Evolutionary conservation across 2,888 invertebrate species (phyloP), one percentile per base, ranked within the genome.

Genomic region (Callyntrura guangdongensis): DNA sequence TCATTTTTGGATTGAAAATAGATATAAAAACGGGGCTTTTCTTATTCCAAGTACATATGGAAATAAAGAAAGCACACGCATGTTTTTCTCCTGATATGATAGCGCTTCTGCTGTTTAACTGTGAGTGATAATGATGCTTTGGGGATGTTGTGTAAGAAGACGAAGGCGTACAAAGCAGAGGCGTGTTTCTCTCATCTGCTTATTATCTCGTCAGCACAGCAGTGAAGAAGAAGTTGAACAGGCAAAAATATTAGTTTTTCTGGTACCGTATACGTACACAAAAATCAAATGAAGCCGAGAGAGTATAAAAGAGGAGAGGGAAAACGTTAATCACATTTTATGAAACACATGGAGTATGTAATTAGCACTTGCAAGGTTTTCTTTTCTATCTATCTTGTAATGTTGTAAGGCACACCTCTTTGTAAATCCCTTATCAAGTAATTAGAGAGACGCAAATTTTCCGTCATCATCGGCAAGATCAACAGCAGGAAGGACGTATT

Each of bases 271-370:
- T 36, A 36, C 36, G 36, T 6, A 36, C 36, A 36, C 36, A 67
- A 25, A 49, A 8, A 17, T 1, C 17, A 74, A 36, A 27, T 67
- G 36, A 74, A 47, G 74, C 49, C 74, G 49, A 49, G 49, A 20
- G 49, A 69, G 36, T 25, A 20, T 25, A 25, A 36, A 11, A n/a
- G 20, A 12, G 47, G 85, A 59, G 20, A 84, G 88, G 89, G 88
- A 92, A 89, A 92, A 91, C 92, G 92, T 93, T 93, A 92, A 93
- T 93, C 93, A 93, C 93, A 93, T 93, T 92, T 91, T 92, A 91
- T 93, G 93, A 93, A 93, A 93, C 90, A 92, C 92, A 92, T 92
- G 91, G 91, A 93, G 91, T 92, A 89, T 91, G 92, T 93, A 93
- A 93, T 93, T 93, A 93, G 93, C 93, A 93, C 92, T 92, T 92